A percentile compares a stretch with the other conserved stretches of the same genome.
These are phyloP conservation scores for Pachypsylla venusta DNA, from an alignment of 1,140 invertebrate genomes.

Conservation along the genomic window DNA sequence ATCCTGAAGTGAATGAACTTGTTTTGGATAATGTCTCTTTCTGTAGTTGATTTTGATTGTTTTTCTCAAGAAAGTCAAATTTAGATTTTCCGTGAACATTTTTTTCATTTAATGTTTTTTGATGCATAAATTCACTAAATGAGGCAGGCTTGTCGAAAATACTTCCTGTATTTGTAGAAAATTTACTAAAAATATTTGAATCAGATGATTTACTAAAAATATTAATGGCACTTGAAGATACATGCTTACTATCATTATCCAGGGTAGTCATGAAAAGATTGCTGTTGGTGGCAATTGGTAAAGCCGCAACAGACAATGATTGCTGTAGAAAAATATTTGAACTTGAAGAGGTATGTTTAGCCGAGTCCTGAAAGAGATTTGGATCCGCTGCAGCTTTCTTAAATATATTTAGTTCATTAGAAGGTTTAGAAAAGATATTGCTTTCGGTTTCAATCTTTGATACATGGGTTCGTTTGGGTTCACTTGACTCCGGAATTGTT, in stretches of 20 bases:
- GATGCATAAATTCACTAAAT: not conserved
- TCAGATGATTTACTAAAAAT: not conserved
- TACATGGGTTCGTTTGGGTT: too few relatives aligned
- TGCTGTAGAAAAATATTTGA: not conserved
- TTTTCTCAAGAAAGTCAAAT: not conserved
- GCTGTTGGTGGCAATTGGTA: too few relatives aligned
- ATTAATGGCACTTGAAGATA: not conserved
- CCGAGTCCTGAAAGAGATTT: not conserved
- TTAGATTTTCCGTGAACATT: not conserved
- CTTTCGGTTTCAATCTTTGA: too few relatives aligned
- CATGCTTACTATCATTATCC: too few relatives aligned
- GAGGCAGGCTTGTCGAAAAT: not conserved
- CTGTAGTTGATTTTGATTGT: too few relatives aligned
- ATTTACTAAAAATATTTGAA: not conserved
- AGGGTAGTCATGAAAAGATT: too few relatives aligned
- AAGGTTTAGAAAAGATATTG: not conserved
- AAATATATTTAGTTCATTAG: not conserved
- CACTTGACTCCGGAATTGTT: too few relatives aligned
- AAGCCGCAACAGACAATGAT: too few relatives aligned
- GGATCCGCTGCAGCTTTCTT: not conserved
- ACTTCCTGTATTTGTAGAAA: not conserved
- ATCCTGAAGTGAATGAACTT: too few relatives aligned
- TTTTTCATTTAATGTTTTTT: not conserved
- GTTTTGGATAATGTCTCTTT: too few relatives aligned
- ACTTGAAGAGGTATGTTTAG: not conserved